These are phyloP conservation scores for Pollenia griseotomentosa DNA, from an alignment of 2,888 invertebrate species.

Conservation along the genomic window DNA sequence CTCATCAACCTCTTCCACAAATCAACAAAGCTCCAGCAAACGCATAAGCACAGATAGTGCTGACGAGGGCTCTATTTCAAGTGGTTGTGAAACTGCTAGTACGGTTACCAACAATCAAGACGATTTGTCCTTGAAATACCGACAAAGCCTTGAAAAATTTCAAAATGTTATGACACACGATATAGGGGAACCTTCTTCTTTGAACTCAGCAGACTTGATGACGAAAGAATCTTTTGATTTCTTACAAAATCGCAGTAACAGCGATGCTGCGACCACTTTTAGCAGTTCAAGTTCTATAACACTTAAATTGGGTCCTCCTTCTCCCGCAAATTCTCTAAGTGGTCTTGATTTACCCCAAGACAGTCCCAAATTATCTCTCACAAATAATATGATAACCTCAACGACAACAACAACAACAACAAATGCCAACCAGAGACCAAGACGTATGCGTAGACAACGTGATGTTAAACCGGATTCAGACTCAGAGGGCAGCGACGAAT, in stretches of 20 bases:
- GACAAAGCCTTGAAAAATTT: slow-evolving; percentile 68
- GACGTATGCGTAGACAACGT: slow-evolving; percentile 58
- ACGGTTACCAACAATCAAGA: slow-evolving; percentile 86
- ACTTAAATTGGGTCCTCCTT: slow-evolving; percentile 78
- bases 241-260: slow-evolving; percentile 78
- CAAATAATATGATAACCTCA: slow-evolving; percentile 42
- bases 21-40: slow-evolving; percentile 66
- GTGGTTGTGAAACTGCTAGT: slow-evolving; percentile 92
- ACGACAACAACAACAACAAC: slow-evolving; percentile 6
- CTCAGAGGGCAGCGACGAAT: slow-evolving; percentile 95
- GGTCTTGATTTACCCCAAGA: slow-evolving; percentile 42
- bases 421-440: slow-evolving; percentile 66
- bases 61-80: slow-evolving; percentile 91
- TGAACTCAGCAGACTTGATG: slow-evolving; percentile 38
- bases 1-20: slow-evolving; percentile 75
- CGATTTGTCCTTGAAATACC: slow-evolving; percentile 81
- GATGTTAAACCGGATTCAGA: slow-evolving; percentile 83
- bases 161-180: slow-evolving; percentile 12
- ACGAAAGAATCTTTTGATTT: slow-evolving; percentile 69
- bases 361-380: slow-evolving; percentile 28
- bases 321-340: slow-evolving; percentile 76
- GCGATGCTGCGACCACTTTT: slow-evolving; percentile 80
- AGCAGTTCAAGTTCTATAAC: slow-evolving; percentile 82
- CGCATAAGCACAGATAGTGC: slow-evolving; percentile 85
- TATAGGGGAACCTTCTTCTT: slow-evolving; percentile 41